phyloP scores from a whole-genome alignment of 2,113 vertebrate genomes.

The Hippocampus zosterae region DNA sequence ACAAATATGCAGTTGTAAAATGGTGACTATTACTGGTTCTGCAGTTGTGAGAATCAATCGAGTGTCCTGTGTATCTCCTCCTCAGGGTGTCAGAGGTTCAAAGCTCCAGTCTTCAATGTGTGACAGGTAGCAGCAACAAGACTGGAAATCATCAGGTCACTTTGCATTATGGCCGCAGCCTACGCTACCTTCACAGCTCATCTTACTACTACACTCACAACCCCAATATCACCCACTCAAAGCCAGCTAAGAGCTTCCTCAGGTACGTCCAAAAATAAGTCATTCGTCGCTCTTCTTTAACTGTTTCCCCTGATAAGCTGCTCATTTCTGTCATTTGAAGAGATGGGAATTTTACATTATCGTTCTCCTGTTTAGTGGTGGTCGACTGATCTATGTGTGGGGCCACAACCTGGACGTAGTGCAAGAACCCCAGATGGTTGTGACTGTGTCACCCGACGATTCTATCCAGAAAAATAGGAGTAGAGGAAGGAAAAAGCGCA shows the following conservation, averaged over 20 bases:
- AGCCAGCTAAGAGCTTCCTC: constrained; percentile 86
- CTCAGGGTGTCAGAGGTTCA: constrained; percentile 76
- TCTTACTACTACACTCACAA: constrained; percentile 83
- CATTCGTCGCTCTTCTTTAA: background rate
- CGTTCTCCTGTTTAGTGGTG: constrained; percentile 73
- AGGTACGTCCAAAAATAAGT: constrained; percentile 62
- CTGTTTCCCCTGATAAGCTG: background rate
- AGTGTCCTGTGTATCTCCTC: background rate
- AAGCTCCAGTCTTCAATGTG: constrained; percentile 76
- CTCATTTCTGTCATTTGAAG: background rate
- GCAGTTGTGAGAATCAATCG: background rate
- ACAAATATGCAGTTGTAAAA: background rate
- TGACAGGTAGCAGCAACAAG: constrained; percentile 76
- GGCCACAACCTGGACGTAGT: constrained; percentile 93
- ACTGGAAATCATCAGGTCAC: constrained; percentile 76
- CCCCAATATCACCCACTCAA: constrained; percentile 84
- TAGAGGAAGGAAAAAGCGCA: constrained; percentile 40
- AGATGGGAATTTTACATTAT: background rate
- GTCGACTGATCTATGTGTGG: constrained; percentile 79
- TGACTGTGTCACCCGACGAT: constrained; percentile 68
- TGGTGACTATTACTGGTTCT: background rate
- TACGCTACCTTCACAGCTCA: constrained; percentile 71
- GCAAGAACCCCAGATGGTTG: constrained; percentile 84
- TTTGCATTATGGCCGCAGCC: constrained; percentile 78
- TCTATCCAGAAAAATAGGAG: constrained; percentile 39